These are phyloP conservation scores for Solea senegalensis DNA, from an alignment of 2,113 vertebrate species.

Conservation along the genomic window DNA sequence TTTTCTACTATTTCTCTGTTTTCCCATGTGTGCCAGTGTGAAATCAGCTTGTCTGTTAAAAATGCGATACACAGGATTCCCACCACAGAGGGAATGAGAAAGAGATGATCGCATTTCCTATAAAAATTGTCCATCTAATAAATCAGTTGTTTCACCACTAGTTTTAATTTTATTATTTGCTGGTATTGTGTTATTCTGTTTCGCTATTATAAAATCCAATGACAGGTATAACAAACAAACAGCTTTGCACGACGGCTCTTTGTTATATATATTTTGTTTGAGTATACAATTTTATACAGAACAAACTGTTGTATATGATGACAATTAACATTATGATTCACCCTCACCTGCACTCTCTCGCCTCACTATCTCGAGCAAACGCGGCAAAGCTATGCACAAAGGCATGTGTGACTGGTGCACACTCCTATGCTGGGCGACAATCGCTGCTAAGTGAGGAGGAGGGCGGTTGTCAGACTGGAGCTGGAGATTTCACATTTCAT, in stretches of 20 bases:
- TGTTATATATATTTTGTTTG: background rate
- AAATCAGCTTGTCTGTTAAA: background rate
- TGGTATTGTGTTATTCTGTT: no score
- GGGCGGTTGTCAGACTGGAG: constrained; percentile 54
- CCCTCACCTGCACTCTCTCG: background rate
- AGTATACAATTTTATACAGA: background rate
- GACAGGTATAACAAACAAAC: no score
- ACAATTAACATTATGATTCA: background rate
- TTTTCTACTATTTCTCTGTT: background rate
- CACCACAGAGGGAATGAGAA: background rate
- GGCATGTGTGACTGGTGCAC: constrained; percentile 14
- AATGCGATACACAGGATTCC: background rate
- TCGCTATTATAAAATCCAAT: no score
- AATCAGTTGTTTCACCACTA: background rate
- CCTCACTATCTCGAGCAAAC: constrained; percentile 23
- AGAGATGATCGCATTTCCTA: background rate
- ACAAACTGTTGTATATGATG: background rate
- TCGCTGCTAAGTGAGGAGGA: constrained; percentile 66
- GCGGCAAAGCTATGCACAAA: background rate
- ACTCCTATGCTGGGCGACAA: constrained; percentile 29
- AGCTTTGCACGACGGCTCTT: background rate
- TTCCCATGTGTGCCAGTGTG: background rate
- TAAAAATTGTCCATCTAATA: background rate
- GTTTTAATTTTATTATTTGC: background rate
- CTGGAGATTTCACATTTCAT: constrained; percentile 68